Evolutionary conservation across 2,888 invertebrate genomes (phyloP).

Genomic region (Lapara coniferarum): DNA sequence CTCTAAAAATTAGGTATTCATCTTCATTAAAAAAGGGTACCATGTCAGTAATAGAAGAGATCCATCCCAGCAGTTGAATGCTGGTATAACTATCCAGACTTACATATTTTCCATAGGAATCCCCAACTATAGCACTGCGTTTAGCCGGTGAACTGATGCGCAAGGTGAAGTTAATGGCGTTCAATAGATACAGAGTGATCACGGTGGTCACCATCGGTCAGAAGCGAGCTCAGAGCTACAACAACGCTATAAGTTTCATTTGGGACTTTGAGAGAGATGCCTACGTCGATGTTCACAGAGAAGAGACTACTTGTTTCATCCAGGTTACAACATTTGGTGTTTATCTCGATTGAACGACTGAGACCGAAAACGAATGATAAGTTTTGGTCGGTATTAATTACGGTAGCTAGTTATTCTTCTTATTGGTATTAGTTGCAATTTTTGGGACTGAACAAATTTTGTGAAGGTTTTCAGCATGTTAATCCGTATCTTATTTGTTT

Average conservation of each 20-base stretch:
- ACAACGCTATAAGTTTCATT: constrained; percentile 67
- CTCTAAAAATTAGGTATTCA: no score
- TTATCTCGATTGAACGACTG: constrained; percentile 55
- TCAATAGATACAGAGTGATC: constrained; percentile 67
- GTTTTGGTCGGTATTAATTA: neutral
- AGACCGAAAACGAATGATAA: neutral
- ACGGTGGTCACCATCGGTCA: constrained; percentile 65
- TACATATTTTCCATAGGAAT: constrained; percentile 40
- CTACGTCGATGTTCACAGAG: constrained; percentile 55
- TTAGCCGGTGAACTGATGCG: constrained; percentile 66
- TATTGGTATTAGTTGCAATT: neutral
- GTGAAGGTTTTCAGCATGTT: no score
- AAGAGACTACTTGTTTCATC: constrained; percentile 56
- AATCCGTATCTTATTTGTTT: no score
- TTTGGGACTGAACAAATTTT: neutral
- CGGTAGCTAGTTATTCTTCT: neutral
- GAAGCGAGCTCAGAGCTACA: constrained; percentile 68
- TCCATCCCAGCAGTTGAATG: no score
- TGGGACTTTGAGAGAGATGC: constrained; percentile 67
- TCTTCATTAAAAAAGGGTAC: no score
- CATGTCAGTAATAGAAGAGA: no score
- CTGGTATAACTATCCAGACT: no score
- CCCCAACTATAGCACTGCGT: constrained; percentile 54
- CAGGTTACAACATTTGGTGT: constrained; percentile 71
- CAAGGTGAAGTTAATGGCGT: constrained; percentile 54